Base-by-base conservation (phyloP, 2,113 vertebrate species). In the Microtus richardsoni region DNA sequence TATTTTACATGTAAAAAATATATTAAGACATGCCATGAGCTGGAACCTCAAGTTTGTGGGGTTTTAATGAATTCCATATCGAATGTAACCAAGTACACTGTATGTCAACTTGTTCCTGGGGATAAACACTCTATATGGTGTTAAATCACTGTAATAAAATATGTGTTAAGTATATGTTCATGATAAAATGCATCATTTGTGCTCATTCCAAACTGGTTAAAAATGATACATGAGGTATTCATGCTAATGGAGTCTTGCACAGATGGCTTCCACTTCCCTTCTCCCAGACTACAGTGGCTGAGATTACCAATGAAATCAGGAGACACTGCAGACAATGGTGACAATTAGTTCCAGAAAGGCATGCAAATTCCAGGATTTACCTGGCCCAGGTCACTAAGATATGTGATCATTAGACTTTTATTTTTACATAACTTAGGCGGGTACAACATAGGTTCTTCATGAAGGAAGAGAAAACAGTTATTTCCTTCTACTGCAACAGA, bases 51-150 rank as follows among this genome's bases (percentile, higher is more conserved):
- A 80, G 91, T 66, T 77, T 82, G 64, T 62, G 52, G 7, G 39
- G 75, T 75, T 95, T 87, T 64, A 52, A 83, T 91, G 19, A 91
- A 73, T 82, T 91, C 88, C 39, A 19, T 52, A 73, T 70, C 84
- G 78, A 86, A 74, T 70, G 21, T n/a, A 91, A 86, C 2, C 44
- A 96, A 80, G 68, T 4, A 74, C 5, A 83, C 3, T 33, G 5
- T 62, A 54, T 91, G 49, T 19, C 66, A 93, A 10, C 16, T 68
- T 89, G 68, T 44, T 66, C 21, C 52, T 52, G 16, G 21, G 16
- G 73, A 36, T 95, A 52, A 83, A 93, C 22, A 79, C 2, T 79
- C 1, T 79, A 21, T 62, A 10, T 7, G 70, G 21, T 85, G 22
- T 9, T 95, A n/a, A 88, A 26, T 90, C 30, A 66, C 8, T 93